Base-by-base conservation (phyloP, 2,888 invertebrate genomes). In the Mactromeris polynyma region DNA sequence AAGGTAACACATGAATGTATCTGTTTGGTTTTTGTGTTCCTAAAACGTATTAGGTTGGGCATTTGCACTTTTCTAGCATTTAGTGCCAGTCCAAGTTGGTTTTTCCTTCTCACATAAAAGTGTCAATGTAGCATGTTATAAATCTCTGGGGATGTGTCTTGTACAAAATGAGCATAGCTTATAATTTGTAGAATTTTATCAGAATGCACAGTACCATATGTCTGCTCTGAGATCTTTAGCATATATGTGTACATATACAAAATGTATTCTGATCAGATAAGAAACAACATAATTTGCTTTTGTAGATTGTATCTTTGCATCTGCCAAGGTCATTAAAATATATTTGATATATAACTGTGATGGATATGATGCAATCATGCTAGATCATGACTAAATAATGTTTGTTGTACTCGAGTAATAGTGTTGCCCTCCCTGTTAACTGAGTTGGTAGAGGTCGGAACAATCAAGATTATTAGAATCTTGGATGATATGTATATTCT, bases 91-190 rank as follows among this genome's bases (percentile, higher is more conserved):
- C 19, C 26, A 36, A 36, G 14, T 58, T 46, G 46, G 58, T 73
- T 73, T 73, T 73, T 73, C 33, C 26, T 33, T 2, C 14, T 33
- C 73, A 36, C 73, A 73, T 73, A 73, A 73, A 73, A 73, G 73
- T 73, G 73, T 73, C 73, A 73, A 9, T 26, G 7, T 64, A 11
- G 58, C 58, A 64, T 64, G 58, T 64, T 26, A 26, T 64, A 64
- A 7, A 26, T 26, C n/a, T 64, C 26, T 64, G 1, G 58, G n/a
- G 58, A 64, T 64, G 58, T 64, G n/a, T 9, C 26, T 64, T 0
- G n/a, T 26, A 64, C n/a, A 64, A 64, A n/a, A 58, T 26, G 7
- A 64, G n/a, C 26, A 26, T n/a, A 9, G 58, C 26, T 26, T 64
- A 64, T 64, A 21, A 64, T 64, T 73, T 14, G 26, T 73, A 19